Evolutionary conservation across 2,113 vertebrate species (phyloP).

Genomic region (Colossoma macropomum): DNA sequence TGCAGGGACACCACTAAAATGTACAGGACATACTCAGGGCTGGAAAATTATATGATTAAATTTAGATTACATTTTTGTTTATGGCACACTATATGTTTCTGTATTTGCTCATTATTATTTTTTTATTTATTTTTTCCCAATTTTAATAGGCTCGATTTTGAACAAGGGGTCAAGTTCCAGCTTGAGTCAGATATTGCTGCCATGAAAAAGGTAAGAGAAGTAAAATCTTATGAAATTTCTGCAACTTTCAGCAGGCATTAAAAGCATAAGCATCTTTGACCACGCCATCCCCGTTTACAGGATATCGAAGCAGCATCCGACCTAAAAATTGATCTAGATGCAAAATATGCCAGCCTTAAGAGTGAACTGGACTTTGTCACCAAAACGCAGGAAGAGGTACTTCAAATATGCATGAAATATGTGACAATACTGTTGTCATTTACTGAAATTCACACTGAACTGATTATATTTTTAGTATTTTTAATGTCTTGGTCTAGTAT

Average conservation of each 20-base stretch:
- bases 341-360: constrained; percentile 63
- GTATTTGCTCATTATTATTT: background rate
- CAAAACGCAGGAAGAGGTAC: constrained; percentile 69
- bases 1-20: background rate
- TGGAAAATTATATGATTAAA: too few relatives aligned
- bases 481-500: too few relatives aligned
- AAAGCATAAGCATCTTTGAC: background rate
- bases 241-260: background rate
- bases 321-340: constrained; percentile 65
- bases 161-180: constrained; percentile 71
- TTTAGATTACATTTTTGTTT: too few relatives aligned
- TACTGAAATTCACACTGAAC: background rate
- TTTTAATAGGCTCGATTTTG: constrained; percentile 67
- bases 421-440: background rate
- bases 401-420: background rate
- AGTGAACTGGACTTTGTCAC: constrained; percentile 67
- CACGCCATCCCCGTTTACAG: constrained; percentile 40
- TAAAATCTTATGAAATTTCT: background rate
- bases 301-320: constrained; percentile 68
- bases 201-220: constrained; percentile 66
- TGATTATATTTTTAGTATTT: background rate
- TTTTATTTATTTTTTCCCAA: background rate
- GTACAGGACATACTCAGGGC: too few relatives aligned
- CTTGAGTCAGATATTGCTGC: constrained; percentile 68
- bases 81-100: too few relatives aligned